Percentiles rank a stretch among this genome's conserved stretches.
These are phyloP conservation scores for Pegea sp. DNA, from an alignment of 23 tunicate species.

Conservation along the genomic window DNA sequence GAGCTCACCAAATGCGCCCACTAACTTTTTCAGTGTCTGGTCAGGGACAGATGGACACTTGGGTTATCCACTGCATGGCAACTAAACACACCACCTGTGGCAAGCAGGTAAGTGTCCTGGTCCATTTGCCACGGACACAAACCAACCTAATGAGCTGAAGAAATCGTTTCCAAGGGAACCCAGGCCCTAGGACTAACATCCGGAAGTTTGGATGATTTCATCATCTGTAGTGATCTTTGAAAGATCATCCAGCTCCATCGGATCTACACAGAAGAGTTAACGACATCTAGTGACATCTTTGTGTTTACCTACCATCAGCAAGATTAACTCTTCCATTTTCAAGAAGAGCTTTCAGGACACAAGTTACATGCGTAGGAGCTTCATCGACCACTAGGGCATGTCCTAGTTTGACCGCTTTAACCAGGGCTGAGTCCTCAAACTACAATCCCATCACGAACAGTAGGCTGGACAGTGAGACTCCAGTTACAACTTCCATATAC, in stretches of 20 bases:
- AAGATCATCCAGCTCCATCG: conserved; percentile 38
- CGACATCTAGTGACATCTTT: conserved; percentile 66
- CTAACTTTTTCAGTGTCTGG: conserved; percentile 45
- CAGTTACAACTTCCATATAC: conserved; percentile 33
- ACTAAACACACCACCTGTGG: conserved; percentile 83
- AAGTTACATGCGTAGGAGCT: conserved; percentile 92
- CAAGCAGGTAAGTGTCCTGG: not conserved
- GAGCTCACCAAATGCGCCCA: conserved; percentile 85
- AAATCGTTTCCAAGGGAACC: conserved; percentile 94
- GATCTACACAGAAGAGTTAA: conserved; percentile 16
- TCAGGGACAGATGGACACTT: conserved; percentile 65
- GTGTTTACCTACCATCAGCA: conserved; percentile 91
- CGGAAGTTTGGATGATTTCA: conserved; percentile 82
- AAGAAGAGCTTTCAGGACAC: conserved; percentile 63
- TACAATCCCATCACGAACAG: conserved; percentile 73
- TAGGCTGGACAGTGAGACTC: conserved; percentile 83
- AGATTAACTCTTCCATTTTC: conserved; percentile 78
- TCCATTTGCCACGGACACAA: too few relatives aligned
- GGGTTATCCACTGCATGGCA: conserved; percentile 97
- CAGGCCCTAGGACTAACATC: conserved; percentile 91
- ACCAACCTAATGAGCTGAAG: conserved; percentile 76
- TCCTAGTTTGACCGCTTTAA: conserved; percentile 64
- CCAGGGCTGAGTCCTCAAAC: conserved; percentile 81
- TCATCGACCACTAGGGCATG: conserved; percentile 94
- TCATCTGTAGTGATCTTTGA: conserved; percentile 23